phyloP scores from a whole-genome alignment of 2,888 invertebrate genomes.

The Girardia tigrina region DNA sequence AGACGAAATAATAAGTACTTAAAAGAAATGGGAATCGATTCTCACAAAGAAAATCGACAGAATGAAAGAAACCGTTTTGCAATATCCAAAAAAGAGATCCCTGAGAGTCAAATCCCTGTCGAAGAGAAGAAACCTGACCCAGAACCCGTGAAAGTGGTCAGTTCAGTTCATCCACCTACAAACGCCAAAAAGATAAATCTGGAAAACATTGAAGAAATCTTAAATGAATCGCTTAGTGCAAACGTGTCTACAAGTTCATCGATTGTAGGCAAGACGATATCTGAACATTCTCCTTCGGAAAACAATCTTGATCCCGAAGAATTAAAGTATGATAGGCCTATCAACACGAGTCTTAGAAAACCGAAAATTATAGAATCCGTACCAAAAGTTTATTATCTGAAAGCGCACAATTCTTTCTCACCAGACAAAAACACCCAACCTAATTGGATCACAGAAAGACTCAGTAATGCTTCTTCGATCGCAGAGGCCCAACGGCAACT shows the following conservation, averaged over 20 bases:
- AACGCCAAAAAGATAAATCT: slow-evolving; percentile 6
- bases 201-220: background rate
- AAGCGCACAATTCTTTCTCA: background rate
- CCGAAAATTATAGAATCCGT: background rate
- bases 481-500: slow-evolving; percentile 15
- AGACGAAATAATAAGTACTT: background rate
- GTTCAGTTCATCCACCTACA: background rate
- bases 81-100: background rate
- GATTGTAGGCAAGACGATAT: background rate
- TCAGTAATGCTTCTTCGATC: background rate
- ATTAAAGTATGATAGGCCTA: background rate
- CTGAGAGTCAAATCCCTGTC: background rate
- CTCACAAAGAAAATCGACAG: background rate
- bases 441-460: background rate
- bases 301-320: background rate
- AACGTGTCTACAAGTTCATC: background rate
- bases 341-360: background rate
- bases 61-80: background rate
- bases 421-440: background rate
- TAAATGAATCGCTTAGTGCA: background rate
- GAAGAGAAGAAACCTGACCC: background rate
- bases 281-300: background rate
- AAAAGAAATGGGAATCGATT: slow-evolving; percentile 11
- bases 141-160: background rate
- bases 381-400: background rate